Evolutionary conservation across 1,140 invertebrate species (phyloP).

Genomic region (Pristionchus pacificus): DNA sequence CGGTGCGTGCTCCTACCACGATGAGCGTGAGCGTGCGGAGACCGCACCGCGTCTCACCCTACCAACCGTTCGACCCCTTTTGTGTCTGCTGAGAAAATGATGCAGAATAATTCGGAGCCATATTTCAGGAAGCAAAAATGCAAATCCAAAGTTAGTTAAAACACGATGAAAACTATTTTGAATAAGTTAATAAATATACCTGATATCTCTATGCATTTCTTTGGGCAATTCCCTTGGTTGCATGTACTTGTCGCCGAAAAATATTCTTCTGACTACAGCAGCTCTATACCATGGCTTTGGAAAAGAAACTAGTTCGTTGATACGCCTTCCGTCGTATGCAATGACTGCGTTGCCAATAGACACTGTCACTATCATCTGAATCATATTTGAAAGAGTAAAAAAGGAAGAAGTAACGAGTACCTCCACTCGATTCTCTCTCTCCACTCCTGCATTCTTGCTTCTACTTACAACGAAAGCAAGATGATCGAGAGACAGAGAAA

Average conservation of each 20-base stretch:
- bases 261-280: constrained; percentile 32
- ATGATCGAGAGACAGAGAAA: constrained; percentile 46
- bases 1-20: too few relatives aligned
- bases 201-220: neutral
- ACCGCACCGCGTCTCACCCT: too few relatives aligned
- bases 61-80: too few relatives aligned
- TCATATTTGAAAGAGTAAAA: constrained; percentile 59
- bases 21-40: too few relatives aligned
- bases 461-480: constrained; percentile 48
- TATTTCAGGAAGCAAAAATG: too few relatives aligned
- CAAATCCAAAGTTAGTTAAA: too few relatives aligned
- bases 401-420: constrained; percentile 4
- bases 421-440: constrained; percentile 34
- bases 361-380: constrained; percentile 45
- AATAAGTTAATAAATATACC: too few relatives aligned
- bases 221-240: neutral
- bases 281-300: constrained; percentile 92
- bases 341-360: constrained; percentile 96
- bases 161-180: too few relatives aligned
- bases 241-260: neutral
- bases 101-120: too few relatives aligned
- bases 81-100: too few relatives aligned
- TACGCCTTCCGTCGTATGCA: constrained; percentile 95
- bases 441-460: constrained; percentile 40
- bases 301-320: constrained; percentile 92